Evolutionary conservation across 2,113 vertebrate genomes (phyloP).

Genomic region (Acanthisitta chloris): DNA sequence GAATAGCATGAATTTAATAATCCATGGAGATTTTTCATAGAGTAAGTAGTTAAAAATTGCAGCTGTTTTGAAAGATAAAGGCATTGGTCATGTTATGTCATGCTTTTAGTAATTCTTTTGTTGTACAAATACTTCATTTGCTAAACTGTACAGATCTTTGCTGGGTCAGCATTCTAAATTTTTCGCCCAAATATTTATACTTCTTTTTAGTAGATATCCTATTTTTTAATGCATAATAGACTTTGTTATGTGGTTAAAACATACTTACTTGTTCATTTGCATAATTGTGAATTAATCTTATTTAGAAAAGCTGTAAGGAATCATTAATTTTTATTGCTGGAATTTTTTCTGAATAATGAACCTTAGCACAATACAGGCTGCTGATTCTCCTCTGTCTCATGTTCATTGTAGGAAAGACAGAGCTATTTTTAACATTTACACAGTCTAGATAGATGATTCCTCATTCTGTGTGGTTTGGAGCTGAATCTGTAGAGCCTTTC

Average conservation of each 20-base stretch:
- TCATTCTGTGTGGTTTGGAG: constrained; percentile 69
- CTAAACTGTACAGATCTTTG: not conserved
- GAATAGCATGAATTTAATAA: not conserved
- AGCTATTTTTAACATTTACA: constrained; percentile 80
- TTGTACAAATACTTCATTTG: not conserved
- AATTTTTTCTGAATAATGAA: constrained; percentile 26
- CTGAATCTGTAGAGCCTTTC: constrained; percentile 74
- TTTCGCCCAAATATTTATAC: not conserved
- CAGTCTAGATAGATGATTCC: constrained; percentile 74
- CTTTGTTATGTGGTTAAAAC: not conserved
- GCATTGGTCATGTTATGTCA: not conserved
- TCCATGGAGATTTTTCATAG: not conserved
- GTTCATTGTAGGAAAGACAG: constrained; percentile 74
- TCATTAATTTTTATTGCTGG: constrained; percentile 56
- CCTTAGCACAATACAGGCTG: constrained; percentile 64
- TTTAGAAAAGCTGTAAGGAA: constrained; percentile 40
- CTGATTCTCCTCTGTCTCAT: constrained; percentile 66
- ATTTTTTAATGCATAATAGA: not conserved
- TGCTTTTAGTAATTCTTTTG: not conserved
- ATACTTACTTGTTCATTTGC: not conserved
- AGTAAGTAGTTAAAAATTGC: constrained; percentile 5
- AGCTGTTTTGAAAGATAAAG: not conserved
- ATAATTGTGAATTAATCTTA: constrained; percentile 48
- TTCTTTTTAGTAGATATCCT: not conserved
- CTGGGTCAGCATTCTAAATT: not conserved